phyloP scores from a whole-genome alignment of 2,797 vertebrate species.

The Pitangus sulphuratus region DNA sequence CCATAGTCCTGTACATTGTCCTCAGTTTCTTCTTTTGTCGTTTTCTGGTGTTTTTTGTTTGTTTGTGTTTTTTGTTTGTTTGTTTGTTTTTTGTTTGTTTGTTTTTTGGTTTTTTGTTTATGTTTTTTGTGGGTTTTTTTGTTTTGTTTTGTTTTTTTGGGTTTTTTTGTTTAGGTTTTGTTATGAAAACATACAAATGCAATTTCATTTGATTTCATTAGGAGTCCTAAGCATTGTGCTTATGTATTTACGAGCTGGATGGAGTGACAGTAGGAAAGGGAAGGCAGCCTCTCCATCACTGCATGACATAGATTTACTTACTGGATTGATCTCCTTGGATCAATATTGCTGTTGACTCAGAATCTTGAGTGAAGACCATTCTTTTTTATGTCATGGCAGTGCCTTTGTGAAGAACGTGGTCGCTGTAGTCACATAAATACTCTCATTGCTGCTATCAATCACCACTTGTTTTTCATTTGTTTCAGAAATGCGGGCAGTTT shows the following conservation, averaged over 20 bases:
- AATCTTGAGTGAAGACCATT: neutral
- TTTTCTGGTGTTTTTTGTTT: neutral
- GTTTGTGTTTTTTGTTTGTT: too few relatives aligned
- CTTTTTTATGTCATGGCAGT: neutral
- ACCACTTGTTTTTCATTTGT: neutral
- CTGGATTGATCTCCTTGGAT: neutral
- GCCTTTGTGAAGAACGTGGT: neutral
- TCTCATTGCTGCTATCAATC: neutral
- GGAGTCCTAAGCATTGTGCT: neutral
- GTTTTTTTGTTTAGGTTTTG: neutral
- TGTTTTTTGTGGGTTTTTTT: neutral
- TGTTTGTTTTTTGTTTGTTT: too few relatives aligned
- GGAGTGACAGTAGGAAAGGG: neutral
- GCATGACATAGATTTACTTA: neutral
- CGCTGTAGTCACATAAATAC: neutral
- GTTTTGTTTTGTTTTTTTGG: too few relatives aligned
- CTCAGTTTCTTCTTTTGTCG: neutral
- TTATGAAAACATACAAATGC: neutral
- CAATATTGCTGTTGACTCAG: neutral
- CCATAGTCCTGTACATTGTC: fast-evolving
- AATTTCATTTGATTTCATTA: neutral
- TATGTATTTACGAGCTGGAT: neutral
- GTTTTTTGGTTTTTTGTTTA: too few relatives aligned
- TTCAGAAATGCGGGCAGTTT: neutral
- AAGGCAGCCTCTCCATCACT: neutral